Conservation (phyloP, 2,888 invertebrate genomes). For the Deilephila porcellus region DNA sequence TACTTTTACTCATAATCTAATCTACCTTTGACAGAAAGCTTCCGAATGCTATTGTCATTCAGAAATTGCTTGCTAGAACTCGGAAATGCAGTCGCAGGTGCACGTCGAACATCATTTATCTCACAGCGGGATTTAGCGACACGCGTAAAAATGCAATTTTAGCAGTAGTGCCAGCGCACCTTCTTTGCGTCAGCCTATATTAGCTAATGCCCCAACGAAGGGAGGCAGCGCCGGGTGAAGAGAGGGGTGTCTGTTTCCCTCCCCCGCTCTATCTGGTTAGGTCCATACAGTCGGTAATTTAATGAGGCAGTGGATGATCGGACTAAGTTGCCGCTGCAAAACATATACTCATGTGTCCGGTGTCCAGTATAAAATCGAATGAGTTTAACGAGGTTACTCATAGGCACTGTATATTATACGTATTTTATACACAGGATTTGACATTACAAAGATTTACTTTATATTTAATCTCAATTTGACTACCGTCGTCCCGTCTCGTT, state of each 20-base stretch:
- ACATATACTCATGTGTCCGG: background rate
- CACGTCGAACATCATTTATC: no score
- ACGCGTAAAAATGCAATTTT: background rate
- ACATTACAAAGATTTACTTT: no score
- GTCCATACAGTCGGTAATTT: slow-evolving; percentile 16
- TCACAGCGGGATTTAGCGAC: no score
- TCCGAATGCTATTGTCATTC: no score
- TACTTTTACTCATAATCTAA: no score
- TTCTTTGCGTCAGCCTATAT: background rate
- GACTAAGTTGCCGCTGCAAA: slow-evolving; percentile 3
- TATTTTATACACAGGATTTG: no score
- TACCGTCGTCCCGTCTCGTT: no score
- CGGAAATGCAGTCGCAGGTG: no score
- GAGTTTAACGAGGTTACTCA: background rate
- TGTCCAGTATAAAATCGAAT: background rate
- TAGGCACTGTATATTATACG: background rate
- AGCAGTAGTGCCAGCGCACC: background rate
- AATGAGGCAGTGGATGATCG: slow-evolving; percentile 15
- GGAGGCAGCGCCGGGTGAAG: background rate
- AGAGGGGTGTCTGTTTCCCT: background rate
- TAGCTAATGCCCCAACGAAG: background rate
- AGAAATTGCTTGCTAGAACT: no score
- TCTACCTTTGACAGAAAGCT: no score
- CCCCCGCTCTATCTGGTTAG: background rate
- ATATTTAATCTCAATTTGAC: no score